phyloP scores from a whole-genome alignment of 1,140 invertebrate genomes.

The Macrobrachium rosenbergii region DNA sequence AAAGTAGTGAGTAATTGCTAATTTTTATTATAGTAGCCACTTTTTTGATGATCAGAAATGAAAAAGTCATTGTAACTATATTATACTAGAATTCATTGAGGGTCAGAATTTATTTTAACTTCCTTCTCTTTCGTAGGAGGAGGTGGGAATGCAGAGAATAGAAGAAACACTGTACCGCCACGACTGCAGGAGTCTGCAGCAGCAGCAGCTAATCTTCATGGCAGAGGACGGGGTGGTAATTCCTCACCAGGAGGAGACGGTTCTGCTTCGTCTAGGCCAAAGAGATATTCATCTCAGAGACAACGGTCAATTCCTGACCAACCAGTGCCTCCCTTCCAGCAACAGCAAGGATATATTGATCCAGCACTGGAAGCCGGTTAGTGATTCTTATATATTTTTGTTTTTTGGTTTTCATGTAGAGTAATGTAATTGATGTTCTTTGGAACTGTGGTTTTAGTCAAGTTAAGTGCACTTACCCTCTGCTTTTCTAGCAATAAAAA shows the following conservation, averaged over 20 bases:
- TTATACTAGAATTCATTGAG: too few relatives aligned
- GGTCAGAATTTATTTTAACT: too few relatives aligned
- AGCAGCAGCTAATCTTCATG: conserved; percentile 22
- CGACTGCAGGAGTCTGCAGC: conserved; percentile 67
- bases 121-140: conserved; percentile 15
- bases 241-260: conserved; percentile 66
- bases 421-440: too few relatives aligned
- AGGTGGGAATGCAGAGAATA: conserved; percentile 40
- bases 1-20: conserved; percentile 42
- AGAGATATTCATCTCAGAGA: conserved; percentile 82
- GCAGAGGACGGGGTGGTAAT: conserved; percentile 45
- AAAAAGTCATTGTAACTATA: too few relatives aligned
- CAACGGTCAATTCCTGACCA: conserved; percentile 74
- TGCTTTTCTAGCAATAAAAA: too few relatives aligned
- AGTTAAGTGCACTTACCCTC: too few relatives aligned
- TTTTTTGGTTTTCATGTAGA: too few relatives aligned
- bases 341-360: conserved; percentile 68
- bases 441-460: too few relatives aligned
- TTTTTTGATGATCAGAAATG: too few relatives aligned
- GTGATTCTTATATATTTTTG: conserved; percentile 65
- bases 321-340: conserved; percentile 56
- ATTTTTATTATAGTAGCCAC: neutral
- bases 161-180: conserved; percentile 66
- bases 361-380: conserved; percentile 69
- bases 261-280: conserved; percentile 74